Evolutionary conservation across 30 jellyfish, hydroid and myxozoan genomes (phyloP).

Genomic region (Aurelia aurita): DNA sequence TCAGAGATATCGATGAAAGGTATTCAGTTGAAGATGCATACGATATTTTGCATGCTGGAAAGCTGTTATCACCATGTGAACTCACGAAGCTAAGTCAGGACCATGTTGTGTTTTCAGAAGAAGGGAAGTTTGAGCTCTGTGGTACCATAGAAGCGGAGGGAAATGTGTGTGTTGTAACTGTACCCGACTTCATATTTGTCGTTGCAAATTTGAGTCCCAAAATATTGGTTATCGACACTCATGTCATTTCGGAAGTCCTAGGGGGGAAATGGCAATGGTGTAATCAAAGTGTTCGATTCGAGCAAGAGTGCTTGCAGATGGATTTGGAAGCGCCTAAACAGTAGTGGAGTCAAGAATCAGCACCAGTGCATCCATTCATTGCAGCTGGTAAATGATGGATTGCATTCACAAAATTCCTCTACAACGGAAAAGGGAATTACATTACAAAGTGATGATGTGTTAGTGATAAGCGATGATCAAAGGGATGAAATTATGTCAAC

Average conservation of each 20-base stretch:
- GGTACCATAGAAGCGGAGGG: too few species aligned
- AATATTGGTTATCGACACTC: conserved; percentile 3
- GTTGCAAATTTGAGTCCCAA: neutral
- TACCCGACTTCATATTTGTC: conserved; percentile 10
- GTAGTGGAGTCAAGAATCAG: neutral
- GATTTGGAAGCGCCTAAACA: conserved; percentile 33
- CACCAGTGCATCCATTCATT: conserved; percentile 1
- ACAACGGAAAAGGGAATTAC: too few species aligned
- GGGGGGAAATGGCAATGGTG: conserved; percentile 11
- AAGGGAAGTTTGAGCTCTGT: too few species aligned
- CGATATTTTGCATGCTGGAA: neutral
- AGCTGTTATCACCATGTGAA: neutral
- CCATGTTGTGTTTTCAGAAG: too few species aligned
- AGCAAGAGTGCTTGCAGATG: neutral
- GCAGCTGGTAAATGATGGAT: neutral
- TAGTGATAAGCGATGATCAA: too few species aligned
- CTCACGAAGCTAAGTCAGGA: neutral
- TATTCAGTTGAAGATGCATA: neutral
- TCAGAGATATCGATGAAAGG: neutral
- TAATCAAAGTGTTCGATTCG: conserved; percentile 5
- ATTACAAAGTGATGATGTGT: too few species aligned
- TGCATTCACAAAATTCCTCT: neutral
- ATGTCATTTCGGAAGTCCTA: neutral
- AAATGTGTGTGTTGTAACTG: neutral
- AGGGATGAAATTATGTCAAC: too few species aligned